Percentiles rank a stretch among this genome's conserved stretches.
phyloP scores from a whole-genome alignment of 2,888 invertebrate species.

The Drosophila ustulata region DNA sequence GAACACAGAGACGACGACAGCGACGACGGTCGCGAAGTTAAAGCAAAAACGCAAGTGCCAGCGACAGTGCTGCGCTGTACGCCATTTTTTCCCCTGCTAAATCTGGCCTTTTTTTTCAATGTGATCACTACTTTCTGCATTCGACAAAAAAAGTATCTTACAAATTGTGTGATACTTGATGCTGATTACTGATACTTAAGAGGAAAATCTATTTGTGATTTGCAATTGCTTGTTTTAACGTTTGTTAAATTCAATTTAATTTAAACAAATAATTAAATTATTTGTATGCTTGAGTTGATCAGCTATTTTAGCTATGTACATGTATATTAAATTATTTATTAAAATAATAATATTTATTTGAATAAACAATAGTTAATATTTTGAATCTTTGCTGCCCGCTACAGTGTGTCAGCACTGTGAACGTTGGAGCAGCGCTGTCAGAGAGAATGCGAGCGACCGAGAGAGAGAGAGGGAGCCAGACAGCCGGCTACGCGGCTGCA shows the following conservation, averaged over 20 bases:
- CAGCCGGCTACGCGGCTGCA: conserved; percentile 50
- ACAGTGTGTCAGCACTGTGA: not conserved
- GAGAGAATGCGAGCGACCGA: conserved; percentile 36
- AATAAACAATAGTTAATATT: too few species aligned
- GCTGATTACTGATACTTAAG: too few species aligned
- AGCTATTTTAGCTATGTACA: too few species aligned
- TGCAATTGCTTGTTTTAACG: not conserved
- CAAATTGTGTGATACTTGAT: too few species aligned
- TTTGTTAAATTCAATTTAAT: too few species aligned
- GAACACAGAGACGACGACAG: not conserved
- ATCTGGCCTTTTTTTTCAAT: conserved; percentile 1
- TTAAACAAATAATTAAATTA: too few species aligned
- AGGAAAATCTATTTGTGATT: too few species aligned
- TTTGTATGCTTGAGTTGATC: too few species aligned
- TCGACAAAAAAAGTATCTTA: too few species aligned
- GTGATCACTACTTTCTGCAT: not conserved
- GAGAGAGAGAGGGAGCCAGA: conserved; percentile 24
- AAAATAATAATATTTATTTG: too few species aligned
- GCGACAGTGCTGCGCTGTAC: not conserved
- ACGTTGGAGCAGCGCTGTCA: conserved; percentile 44
- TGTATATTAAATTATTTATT: too few species aligned
- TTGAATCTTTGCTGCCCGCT: not conserved
- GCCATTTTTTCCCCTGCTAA: conserved; percentile 3
- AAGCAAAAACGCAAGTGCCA: conserved; percentile 48
- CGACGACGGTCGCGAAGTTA: conserved; percentile 17